Evolutionary conservation across 2,888 invertebrate species (phyloP), one percentile per base, ranked within the genome.

Genomic region (Hirtodrosophila confusa): DNA sequence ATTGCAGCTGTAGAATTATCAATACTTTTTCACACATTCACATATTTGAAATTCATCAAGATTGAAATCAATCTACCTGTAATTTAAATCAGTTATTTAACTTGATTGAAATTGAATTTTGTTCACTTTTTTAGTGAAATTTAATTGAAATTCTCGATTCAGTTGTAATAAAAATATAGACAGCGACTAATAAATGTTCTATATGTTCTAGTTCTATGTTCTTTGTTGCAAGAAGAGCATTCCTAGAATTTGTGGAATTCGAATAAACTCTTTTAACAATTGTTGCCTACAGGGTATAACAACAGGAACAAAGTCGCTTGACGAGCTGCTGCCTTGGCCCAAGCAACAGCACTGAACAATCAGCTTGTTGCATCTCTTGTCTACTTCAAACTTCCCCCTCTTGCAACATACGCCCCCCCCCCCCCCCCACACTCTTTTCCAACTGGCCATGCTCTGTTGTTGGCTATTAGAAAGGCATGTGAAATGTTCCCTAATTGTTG

Each of bases 401-500:
- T 43, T 11, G 24, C 10, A 4, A 6, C 23, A 3, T 29, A n/a
- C 41, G 0, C 10, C 35, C 5, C 36, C 10, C 29, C 9, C n/a
- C 5, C 9, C 40, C 23, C 24, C 39, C 23, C 39, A 10, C 17
- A 4, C 37, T 11, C 51, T 17, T 31, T 36, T 35, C 10, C 12
- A 11, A 11, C 17, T 45, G 58, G 60, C 66, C 66, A 49, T 82
- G 17, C 17, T 17, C 55, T 70, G 83, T 66, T 82, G 75, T 73
- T 86, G 86, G 88, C 82, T 79, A 87, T 87, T 86, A 86, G 89
- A 88, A 88, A 86, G 84, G 86, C 80, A 88, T 88, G 80, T 77
- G 80, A 89, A 89, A 88, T 89, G 89, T 88, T 87, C 77, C 88
- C 89, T 87, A 87, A 87, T 87, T 87, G 86, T 88, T 80, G 89